These are phyloP conservation scores for Pogonomyrmex barbatus DNA, from an alignment of 1,140 invertebrate species.

Conservation along the genomic window DNA sequence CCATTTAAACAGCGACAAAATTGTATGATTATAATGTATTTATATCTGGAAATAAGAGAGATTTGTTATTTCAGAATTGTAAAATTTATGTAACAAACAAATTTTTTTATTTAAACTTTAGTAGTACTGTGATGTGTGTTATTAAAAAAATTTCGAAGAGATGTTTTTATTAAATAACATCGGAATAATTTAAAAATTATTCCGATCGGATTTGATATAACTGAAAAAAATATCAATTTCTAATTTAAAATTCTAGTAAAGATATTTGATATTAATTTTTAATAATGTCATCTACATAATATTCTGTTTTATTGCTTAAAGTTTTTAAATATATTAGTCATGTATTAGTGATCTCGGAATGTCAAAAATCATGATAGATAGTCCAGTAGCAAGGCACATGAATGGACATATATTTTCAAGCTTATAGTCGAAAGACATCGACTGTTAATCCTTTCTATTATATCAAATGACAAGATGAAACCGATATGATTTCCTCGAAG, in stretches of 20 bases:
- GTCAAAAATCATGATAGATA: conserved; percentile 69
- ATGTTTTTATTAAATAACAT: not conserved
- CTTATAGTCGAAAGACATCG: conserved; percentile 56
- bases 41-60: not conserved
- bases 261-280: not conserved
- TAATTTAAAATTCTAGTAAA: not conserved
- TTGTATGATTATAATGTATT: conserved; percentile 12
- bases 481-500: conserved; percentile 23
- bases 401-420: conserved; percentile 44
- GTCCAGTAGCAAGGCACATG: conserved; percentile 11
- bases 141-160: not conserved
- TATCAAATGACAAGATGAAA: conserved; percentile 32
- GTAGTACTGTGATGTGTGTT: not conserved
- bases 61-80: conserved; percentile 22
- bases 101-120: not conserved
- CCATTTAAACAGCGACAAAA: not conserved
- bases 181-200: not conserved
- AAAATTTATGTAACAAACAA: not conserved
- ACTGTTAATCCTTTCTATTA: not conserved
- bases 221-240: not conserved
- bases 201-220: not conserved
- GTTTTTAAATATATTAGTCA: not conserved
- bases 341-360: conserved; percentile 36
- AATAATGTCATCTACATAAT: not conserved
- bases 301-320: not conserved